Conservation (phyloP, 2,888 invertebrate species). For the Subacronicta megacephala region DNA sequence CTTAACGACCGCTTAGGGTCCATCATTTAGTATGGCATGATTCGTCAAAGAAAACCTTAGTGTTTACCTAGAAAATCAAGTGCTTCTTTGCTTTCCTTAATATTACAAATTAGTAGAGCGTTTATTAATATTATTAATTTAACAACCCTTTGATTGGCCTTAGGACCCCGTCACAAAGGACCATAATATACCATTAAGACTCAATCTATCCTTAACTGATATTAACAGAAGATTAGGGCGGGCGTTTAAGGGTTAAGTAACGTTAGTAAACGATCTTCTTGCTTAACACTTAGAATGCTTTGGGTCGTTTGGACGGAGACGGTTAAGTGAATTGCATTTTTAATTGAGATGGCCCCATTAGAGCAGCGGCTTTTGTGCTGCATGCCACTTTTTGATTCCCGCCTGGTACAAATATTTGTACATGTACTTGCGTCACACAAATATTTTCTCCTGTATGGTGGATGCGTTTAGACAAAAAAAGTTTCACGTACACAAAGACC, state of each 20-base stretch:
- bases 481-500: too few species aligned
- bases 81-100: slow-evolving; percentile 4
- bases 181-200: slow-evolving; percentile 47
- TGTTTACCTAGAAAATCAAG: background rate
- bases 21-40: slow-evolving; percentile 17
- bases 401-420: too few species aligned
- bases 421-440: too few species aligned
- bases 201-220: slow-evolving; percentile 48
- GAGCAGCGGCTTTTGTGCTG: too few species aligned
- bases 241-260: slow-evolving; percentile 46
- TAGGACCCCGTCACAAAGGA: slow-evolving; percentile 47
- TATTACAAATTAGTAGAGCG: slow-evolving; percentile 30
- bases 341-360: background rate
- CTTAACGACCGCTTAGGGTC: slow-evolving; percentile 16
- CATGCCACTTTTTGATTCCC: too few species aligned
- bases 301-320: background rate
- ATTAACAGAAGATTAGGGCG: slow-evolving; percentile 52
- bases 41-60: too few species aligned
- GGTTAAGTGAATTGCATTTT: background rate
- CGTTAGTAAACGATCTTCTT: slow-evolving; percentile 29
- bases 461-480: too few species aligned
- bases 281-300: slow-evolving; percentile 23
- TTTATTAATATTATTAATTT: slow-evolving; percentile 56
- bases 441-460: too few species aligned
- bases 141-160: slow-evolving; percentile 45